These are phyloP conservation scores for Hyperoodon ampullatus DNA, from an alignment of 2,113 vertebrate genomes.

Conservation along the genomic window DNA sequence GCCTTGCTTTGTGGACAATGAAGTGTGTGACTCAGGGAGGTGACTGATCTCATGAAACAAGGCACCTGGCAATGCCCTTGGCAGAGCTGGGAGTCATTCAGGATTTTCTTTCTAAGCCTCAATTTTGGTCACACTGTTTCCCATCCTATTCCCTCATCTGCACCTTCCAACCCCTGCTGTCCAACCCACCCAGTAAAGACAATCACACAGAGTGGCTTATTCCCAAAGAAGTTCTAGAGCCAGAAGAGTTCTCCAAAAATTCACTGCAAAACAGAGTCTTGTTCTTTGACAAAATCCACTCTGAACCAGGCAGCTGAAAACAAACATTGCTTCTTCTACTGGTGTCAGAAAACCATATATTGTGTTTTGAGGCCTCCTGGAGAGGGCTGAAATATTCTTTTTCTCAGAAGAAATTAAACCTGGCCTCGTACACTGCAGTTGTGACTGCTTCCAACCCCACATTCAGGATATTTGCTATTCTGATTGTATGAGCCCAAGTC, in stretches of 20 bases:
- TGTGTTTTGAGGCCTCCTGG: not conserved
- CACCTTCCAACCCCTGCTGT: not conserved
- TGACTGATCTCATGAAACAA: not conserved
- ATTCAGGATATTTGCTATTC: not conserved
- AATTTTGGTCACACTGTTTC: not conserved
- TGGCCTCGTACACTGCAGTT: accelerated
- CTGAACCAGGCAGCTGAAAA: not conserved
- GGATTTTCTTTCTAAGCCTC: not conserved
- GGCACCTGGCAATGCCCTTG: not conserved
- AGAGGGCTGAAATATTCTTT: slow-evolving; percentile 1
- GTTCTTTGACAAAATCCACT: slow-evolving; percentile 34
- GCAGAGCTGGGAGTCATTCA: not conserved
- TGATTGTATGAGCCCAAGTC: not conserved
- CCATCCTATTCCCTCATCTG: not conserved
- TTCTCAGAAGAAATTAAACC: slow-evolving; percentile 7
- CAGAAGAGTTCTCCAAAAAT: slow-evolving; percentile 13
- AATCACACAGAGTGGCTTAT: not conserved
- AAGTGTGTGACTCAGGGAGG: accelerated
- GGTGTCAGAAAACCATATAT: not conserved
- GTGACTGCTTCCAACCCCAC: not conserved
- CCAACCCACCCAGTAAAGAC: not conserved
- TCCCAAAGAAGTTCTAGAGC: not conserved
- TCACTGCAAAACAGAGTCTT: not conserved
- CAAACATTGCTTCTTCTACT: not conserved
- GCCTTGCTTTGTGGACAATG: not conserved